Evolutionary conservation across 2,113 vertebrate species (phyloP).

Genomic region (Pampusana beccarii): DNA sequence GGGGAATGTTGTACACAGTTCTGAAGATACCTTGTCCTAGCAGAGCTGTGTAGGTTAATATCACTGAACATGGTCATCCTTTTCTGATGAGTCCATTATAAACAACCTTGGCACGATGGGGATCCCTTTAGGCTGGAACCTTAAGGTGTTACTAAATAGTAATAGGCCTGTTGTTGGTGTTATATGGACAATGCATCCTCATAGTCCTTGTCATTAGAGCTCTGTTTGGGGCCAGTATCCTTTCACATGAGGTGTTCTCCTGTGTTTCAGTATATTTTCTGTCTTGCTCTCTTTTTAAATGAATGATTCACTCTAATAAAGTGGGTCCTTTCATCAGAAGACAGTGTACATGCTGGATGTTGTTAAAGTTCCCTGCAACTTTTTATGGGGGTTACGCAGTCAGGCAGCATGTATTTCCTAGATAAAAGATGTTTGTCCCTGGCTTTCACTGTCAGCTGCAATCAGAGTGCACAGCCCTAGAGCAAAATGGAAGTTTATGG

Average conservation of each 20-base stretch:
- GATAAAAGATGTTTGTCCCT: background rate
- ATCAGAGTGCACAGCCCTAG: background rate
- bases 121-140: background rate
- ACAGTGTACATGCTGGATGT: background rate
- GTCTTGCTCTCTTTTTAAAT: background rate
- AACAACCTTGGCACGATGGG: background rate
- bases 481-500: background rate
- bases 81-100: background rate
- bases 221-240: background rate
- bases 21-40: background rate
- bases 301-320: background rate
- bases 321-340: rapidly evolving
- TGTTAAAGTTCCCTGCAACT: background rate
- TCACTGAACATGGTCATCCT: background rate
- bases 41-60: background rate
- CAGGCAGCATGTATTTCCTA: background rate
- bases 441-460: background rate
- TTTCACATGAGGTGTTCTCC: background rate
- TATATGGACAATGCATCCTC: background rate
- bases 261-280: background rate
- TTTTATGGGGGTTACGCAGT: background rate
- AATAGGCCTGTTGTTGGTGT: background rate
- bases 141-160: background rate
- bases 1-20: background rate
- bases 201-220: background rate